phyloP scores from a whole-genome alignment of 1,140 invertebrate genomes.

The Zaprionus ornatus region DNA sequence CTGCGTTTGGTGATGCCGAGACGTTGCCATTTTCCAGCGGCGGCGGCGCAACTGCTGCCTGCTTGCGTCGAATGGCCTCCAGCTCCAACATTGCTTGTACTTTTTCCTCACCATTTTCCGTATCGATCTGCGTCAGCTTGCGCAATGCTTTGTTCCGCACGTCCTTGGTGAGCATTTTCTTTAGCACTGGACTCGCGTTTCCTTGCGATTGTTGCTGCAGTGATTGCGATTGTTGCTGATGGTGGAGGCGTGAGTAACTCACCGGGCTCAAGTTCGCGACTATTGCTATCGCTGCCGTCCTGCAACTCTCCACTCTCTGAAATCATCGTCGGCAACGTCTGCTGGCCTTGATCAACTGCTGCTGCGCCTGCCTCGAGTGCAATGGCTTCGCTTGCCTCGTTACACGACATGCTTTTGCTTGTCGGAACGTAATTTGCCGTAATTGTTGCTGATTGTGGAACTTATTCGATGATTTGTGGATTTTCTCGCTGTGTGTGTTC shows the following conservation, averaged over 20 bases:
- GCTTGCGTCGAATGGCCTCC: slow-evolving; percentile 41
- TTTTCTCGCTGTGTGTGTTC: background rate
- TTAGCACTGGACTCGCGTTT: slow-evolving; percentile 33
- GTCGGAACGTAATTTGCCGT: background rate
- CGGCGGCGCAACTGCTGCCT: slow-evolving; percentile 2
- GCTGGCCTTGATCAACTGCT: background rate
- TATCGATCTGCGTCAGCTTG: slow-evolving; percentile 58
- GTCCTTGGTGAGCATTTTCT: slow-evolving; percentile 59
- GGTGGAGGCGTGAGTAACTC: slow-evolving; percentile 78
- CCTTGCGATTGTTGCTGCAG: slow-evolving; percentile 2
- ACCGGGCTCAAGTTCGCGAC: slow-evolving; percentile 67
- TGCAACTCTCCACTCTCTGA: slow-evolving; percentile 10
- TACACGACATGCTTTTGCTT: background rate
- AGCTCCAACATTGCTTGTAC: slow-evolving; percentile 28
- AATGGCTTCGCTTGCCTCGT: background rate
- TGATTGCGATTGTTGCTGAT: slow-evolving; percentile 28
- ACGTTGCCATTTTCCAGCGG: slow-evolving; percentile 37
- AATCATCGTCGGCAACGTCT: background rate
- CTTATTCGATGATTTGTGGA: background rate
- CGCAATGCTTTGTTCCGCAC: slow-evolving; percentile 54
- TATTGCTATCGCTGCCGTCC: slow-evolving; percentile 61
- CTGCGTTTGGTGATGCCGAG: background rate
- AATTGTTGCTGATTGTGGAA: slow-evolving; percentile 1
- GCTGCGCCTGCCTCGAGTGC: background rate
- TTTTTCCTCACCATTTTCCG: slow-evolving; percentile 16